Evolutionary conservation across 2,797 vertebrate species (phyloP), one percentile per base, ranked within the genome.

Genomic region (Lagodon rhomboides): DNA sequence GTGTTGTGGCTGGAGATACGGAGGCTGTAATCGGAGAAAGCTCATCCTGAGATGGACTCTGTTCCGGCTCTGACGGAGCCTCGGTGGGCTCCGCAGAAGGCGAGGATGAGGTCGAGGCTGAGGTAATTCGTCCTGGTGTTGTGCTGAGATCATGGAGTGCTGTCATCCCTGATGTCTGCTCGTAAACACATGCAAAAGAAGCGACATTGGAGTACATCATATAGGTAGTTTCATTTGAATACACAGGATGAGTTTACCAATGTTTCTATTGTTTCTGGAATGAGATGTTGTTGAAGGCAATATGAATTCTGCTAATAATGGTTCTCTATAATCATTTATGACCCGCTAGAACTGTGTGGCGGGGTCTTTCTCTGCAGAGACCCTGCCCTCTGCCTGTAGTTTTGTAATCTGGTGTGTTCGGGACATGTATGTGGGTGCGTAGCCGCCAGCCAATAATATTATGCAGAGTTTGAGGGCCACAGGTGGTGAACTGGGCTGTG

Each of bases 11-110:
- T 25, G 91, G 85, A 73, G 85, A 78, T 27, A 25, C 46, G 1
- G 87, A 75, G 34, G 74, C 50, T 47, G 75, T 76, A 38, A 34
- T 74, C 50, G 80, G 77, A 79, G 85, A 85, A 50, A 68, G 70
- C 41, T 85, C 85, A 23, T 88, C 88, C 75, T 79, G 87, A 83
- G 88, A 67, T 0, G 79, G 89, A 74, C 84, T 84, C 53, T 82
- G 85, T 34, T 91, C 89, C 73, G 41, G 73, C 67, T 85, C 72
- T 18, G 79, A 30, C 0, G 46, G 75, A 51, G 67, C 63, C 73
- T 87, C 82, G 0, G 55, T 6, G 17, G 82, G 74, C 67, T 82
- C 87, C 11, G 25, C 76, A 30, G 89, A 68, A 12, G 89, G 73
- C 8, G 82, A 64, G 54, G 86, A 4, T 67, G 89, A 89, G 80